Evolutionary conservation across 2,113 vertebrate species (phyloP).

Genomic region (Regulus satrapa): DNA sequence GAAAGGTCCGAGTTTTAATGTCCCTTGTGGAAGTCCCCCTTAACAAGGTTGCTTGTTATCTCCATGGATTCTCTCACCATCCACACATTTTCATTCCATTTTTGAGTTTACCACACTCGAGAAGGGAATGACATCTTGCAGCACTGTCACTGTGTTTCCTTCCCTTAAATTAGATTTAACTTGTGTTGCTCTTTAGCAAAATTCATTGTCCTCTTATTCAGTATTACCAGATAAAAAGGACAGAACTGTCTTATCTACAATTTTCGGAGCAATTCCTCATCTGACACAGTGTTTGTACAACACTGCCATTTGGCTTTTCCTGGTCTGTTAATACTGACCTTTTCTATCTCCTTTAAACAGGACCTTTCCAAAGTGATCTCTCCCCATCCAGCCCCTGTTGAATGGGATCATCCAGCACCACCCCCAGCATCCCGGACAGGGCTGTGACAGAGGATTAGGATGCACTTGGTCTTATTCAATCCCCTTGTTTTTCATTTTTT

Average conservation of each 20-base stretch:
- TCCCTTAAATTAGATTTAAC: background rate
- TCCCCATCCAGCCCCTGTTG: background rate
- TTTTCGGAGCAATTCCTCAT: background rate
- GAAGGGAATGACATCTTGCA: background rate
- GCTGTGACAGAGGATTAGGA: background rate
- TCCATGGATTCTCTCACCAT: background rate
- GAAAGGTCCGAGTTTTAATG: background rate
- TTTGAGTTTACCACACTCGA: background rate
- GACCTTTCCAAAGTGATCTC: background rate
- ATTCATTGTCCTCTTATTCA: background rate
- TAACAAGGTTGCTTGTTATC: background rate
- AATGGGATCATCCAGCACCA: background rate
- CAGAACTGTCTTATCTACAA: background rate
- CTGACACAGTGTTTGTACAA: background rate
- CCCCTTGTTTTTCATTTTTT: background rate
- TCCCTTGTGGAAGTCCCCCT: background rate
- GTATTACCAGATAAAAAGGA: background rate
- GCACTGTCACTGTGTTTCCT: background rate
- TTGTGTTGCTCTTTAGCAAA: background rate
- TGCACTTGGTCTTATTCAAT: background rate
- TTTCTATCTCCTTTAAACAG: background rate
- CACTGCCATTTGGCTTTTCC: background rate
- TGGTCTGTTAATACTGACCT: background rate
- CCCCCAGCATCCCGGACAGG: accelerated
- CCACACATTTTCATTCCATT: background rate